These are phyloP conservation scores for Piaya cayana DNA, from an alignment of 2,113 vertebrate species.

Conservation along the genomic window DNA sequence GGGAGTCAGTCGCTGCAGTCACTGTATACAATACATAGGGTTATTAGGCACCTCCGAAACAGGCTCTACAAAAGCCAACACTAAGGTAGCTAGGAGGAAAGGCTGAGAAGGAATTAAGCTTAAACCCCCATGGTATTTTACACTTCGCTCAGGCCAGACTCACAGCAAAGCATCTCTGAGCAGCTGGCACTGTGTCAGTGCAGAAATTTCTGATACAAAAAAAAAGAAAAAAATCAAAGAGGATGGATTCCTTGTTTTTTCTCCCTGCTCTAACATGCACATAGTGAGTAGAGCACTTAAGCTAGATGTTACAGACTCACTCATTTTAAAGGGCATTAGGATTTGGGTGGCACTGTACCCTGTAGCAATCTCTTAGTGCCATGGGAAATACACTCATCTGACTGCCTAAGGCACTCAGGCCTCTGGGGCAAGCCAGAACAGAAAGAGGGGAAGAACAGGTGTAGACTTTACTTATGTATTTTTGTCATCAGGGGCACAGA, in stretches of 20 bases:
- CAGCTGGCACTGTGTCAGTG: rapidly evolving
- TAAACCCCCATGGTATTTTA: constrained; percentile 15
- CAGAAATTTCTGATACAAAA: neutral
- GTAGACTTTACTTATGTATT: constrained; percentile 18
- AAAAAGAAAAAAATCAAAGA: neutral
- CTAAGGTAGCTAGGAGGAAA: neutral
- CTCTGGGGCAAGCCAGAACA: neutral
- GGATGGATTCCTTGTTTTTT: neutral
- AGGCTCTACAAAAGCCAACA: neutral
- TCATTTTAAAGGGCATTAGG: neutral
- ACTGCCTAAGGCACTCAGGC: neutral
- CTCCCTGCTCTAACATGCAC: rapidly evolving
- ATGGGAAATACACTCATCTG: neutral
- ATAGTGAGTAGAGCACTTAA: neutral
- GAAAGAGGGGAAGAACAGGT: constrained; percentile 20
- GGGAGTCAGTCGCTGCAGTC: neutral
- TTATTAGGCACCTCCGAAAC: neutral
- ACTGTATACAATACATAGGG: rapidly evolving
- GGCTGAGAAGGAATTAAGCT: constrained; percentile 22
- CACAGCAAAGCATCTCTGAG: neutral
- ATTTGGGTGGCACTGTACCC: neutral
- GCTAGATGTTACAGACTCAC: neutral
- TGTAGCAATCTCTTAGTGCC: neutral
- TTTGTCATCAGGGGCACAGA: neutral
- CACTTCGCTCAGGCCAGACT: neutral